Percentiles rank a stretch among this genome's conserved stretches.
These are phyloP conservation scores for Cricetomys ansorgei DNA, from an alignment of 2,113 vertebrate genomes.

Conservation along the genomic window DNA sequence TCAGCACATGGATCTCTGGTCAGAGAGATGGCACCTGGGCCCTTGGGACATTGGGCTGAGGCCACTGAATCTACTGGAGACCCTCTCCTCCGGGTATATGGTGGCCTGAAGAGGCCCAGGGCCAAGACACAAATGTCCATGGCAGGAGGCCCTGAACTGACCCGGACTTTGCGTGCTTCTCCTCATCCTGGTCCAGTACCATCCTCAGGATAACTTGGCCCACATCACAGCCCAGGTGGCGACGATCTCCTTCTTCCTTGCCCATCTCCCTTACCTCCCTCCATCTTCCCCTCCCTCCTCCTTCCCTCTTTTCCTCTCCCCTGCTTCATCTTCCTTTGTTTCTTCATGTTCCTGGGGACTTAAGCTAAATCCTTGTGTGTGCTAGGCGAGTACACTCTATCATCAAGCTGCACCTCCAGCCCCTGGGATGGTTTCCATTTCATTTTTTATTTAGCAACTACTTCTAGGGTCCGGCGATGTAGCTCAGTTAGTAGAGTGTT, in stretches of 20 bases:
- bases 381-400: neutral
- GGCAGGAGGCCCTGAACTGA: neutral
- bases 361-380: neutral
- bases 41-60: neutral
- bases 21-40: neutral
- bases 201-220: neutral
- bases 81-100: neutral
- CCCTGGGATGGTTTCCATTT: neutral
- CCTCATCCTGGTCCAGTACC: neutral
- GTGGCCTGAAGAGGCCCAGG: neutral
- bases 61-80: neutral
- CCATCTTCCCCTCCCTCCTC: neutral
- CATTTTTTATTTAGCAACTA: neutral
- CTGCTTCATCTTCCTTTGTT: neutral
- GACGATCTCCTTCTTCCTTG: too few relatives aligned
- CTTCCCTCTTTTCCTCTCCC: too few relatives aligned
- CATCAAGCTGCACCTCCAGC: too few relatives aligned
- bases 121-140: rapidly evolving
- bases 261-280: neutral
- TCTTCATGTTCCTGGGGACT: neutral
- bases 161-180: rapidly evolving
- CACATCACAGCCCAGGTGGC: neutral
- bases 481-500: too few relatives aligned
- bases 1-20: neutral
- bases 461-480: neutral